Evolutionary conservation across 2,113 vertebrate species (phyloP), one percentile per base, ranked within the genome.

Genomic region (Vulpes ferrilata): DNA sequence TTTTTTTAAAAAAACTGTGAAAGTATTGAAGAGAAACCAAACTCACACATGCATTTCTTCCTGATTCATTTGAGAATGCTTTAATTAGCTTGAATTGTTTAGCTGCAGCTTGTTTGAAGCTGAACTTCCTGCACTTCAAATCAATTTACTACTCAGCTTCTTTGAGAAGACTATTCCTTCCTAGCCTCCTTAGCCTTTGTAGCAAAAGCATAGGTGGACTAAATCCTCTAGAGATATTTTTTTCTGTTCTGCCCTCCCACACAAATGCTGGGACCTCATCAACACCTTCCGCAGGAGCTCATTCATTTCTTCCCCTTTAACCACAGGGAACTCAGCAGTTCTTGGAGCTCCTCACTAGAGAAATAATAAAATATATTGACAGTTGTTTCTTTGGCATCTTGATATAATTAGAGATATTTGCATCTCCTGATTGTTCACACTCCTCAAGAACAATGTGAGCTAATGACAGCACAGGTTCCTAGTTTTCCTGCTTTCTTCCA

Each of bases 391-490:
- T 94, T 97, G 96, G 48, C 57, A 98, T 60, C 38, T 98, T 97
- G 95, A 85, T 88, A 83, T 97, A 98, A 98, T 96, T 97, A 98
- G 96, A 85, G 32, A 73, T 84, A 97, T 90, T 97, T 98, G 92
- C 67, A 96, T 95, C 30, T 95, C 71, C 64, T 88, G 93, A 73
- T 96, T 96, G 88, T 80, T 98, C 94, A 76, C 82, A 84, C 80
- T 93, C 38, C 32, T 57, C 67, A 93, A 93, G 93, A 98, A 86
- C 88, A 98, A 80, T n/a, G 93, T 86, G 81, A 98, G 83, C 87
- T 97, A 96, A 97, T 0, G 7, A 82, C 20, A 98, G 51, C 9
- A 32, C 22, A 90, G 30, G 51, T 71, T 74, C 78, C 11, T 82
- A 15, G 25, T 57, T 98, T 97, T 78, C 55, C 78, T 95, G 11